Percentiles rank a stretch among this genome's conserved stretches.
phyloP scores from a whole-genome alignment of 2,113 vertebrate genomes.

The Machaerirhynchus nigripectus region DNA sequence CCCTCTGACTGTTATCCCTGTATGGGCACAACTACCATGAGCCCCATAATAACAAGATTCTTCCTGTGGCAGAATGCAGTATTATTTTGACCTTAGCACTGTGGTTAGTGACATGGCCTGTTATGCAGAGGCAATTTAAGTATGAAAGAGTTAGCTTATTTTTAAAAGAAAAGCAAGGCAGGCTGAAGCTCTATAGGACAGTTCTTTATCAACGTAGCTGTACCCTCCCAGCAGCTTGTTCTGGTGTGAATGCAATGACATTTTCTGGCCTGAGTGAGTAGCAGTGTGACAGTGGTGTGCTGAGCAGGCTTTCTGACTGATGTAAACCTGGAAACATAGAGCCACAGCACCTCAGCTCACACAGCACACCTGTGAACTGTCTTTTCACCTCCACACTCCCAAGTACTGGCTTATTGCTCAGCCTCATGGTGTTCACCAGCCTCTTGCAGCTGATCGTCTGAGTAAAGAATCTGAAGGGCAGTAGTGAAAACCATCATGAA shows the following conservation, averaged over 20 bases:
- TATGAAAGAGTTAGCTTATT: background rate
- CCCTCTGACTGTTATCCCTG: background rate
- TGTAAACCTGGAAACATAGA: background rate
- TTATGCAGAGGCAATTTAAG: background rate
- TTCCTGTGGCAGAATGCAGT: background rate
- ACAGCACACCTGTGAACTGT: background rate
- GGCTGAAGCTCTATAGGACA: background rate
- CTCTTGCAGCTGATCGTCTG: background rate
- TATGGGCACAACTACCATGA: background rate
- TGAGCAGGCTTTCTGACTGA: background rate
- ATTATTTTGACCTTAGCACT: background rate
- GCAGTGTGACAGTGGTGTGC: background rate
- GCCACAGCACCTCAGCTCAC: background rate
- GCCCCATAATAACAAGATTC: background rate
- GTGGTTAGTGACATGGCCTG: background rate
- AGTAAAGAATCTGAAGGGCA: background rate
- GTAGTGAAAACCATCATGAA: background rate
- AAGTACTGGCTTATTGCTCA: background rate
- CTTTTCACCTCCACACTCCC: background rate
- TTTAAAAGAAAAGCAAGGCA: background rate
- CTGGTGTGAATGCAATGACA: background rate
- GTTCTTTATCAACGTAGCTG: background rate
- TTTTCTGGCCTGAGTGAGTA: background rate
- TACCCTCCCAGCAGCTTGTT: fast-evolving
- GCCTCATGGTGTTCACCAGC: background rate